A percentile compares a stretch with the other conserved stretches of the same genome.
These are phyloP conservation scores for Haliclystus octoradiatus DNA, from an alignment of 30 jellyfish, hydroid and myxozoan species.

Conservation along the genomic window DNA sequence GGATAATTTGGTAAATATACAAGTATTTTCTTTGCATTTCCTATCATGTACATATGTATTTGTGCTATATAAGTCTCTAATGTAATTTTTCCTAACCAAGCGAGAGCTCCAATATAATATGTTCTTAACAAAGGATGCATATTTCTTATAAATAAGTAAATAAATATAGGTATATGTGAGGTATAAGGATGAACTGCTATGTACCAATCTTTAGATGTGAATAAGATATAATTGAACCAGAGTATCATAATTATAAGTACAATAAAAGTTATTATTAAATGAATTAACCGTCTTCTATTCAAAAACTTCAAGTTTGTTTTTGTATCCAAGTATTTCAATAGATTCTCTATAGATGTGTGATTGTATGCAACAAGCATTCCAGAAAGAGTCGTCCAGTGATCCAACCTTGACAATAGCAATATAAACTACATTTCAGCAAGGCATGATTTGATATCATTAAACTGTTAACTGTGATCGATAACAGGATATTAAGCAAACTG, in stretches of 20 bases:
- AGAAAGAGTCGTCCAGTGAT: conserved; percentile 68
- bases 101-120: conserved; percentile 31
- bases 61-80: conserved; percentile 85
- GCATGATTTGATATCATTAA: no score
- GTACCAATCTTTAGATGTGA: conserved; percentile 49
- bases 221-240: conserved; percentile 59
- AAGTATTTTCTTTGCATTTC: conserved; percentile 56
- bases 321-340: conserved; percentile 19
- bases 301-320: conserved; percentile 7
- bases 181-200: conserved; percentile 81
- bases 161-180: conserved; percentile 55
- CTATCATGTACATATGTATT: conserved; percentile 73
- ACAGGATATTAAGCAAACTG: no score
- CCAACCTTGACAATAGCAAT: no score
- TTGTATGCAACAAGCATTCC: conserved; percentile 89
- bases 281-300: not conserved
- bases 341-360: conserved; percentile 59
- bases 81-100: conserved; percentile 80
- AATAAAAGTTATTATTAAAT: conserved; percentile 5
- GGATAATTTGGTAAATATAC: conserved; percentile 70
- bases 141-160: conserved; percentile 49
- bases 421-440: no score
- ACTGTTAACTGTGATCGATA: no score
- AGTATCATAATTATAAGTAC: conserved; percentile 6
- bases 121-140: conserved; percentile 26